Evolutionary conservation across 2,797 vertebrate genomes (phyloP), one percentile per base, ranked within the genome.

Genomic region (Ispidina lecontei): DNA sequence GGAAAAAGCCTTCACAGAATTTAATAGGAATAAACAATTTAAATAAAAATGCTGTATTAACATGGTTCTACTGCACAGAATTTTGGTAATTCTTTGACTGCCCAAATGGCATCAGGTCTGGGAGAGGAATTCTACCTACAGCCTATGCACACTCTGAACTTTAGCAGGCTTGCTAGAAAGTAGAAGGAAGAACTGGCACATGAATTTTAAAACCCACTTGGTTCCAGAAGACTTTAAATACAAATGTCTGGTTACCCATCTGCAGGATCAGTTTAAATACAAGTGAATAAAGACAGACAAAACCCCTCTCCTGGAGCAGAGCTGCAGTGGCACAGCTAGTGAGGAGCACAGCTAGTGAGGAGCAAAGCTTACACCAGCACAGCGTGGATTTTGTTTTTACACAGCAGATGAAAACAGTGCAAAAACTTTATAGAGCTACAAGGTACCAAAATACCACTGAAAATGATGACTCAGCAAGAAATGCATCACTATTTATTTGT

Each of bases 271-370:
- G 29, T n/a, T 17, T 68, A 73, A 90, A 91, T 25, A 78, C 1
- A 9, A 11, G 5, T 0, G 0, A 70, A n/a, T 56, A 63, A 94
- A 15, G 26, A 15, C 14, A 68, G 22, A 43, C 7, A 59, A 76
- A 47, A 13, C 1, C 16, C 56, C 20, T 26, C 13, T 13, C 41
- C 16, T 14, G 19, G 7, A 80, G 31, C 44, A 81, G 37, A 91
- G 37, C 26, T 86, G 63, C 1, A 0, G 19, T 62, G 52, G 70
- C 44, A 81, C 33, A 91, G 37, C 26, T 86, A 71, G 33, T 14
- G 20, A 75, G 51, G 35, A 35, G 35, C 35, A 35, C 35, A 35
- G 33, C 33, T 35, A 35, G 37, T 37, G 37, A 37, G 37, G 26
- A 49, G 47, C 26, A 49, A 16, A 49, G 47, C 47, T 49, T 49